Percentiles rank a stretch among this genome's conserved stretches.
These are phyloP conservation scores for Ormyrus nitidulus DNA, from an alignment of 2,888 invertebrate genomes.

Conservation along the genomic window DNA sequence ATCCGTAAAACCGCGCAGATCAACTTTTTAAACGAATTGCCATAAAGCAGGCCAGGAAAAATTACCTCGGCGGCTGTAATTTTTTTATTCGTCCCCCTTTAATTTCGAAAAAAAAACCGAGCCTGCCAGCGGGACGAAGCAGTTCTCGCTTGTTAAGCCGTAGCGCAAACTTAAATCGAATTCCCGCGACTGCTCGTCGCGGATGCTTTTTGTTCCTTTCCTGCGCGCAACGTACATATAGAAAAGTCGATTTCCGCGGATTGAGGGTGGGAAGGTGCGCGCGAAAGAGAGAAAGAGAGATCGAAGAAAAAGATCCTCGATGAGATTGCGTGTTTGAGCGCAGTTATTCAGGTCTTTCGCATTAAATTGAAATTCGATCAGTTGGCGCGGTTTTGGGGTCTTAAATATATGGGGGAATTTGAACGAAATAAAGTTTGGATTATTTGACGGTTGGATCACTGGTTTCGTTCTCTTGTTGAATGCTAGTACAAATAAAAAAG, in stretches of 20 bases:
- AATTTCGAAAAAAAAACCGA: no score
- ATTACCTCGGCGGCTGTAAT: no score
- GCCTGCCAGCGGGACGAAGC: background rate
- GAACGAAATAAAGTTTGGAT: slow-evolving; percentile 39
- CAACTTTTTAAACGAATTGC: no score
- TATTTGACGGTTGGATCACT: background rate
- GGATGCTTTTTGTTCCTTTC: background rate
- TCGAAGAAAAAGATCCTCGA: slow-evolving; percentile 39
- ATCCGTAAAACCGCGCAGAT: no score
- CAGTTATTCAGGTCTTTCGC: slow-evolving; percentile 40
- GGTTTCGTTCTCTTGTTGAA: no score
- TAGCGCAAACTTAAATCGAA: slow-evolving; percentile 43
- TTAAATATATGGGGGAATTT: slow-evolving; percentile 25
- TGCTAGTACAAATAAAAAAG: no score
- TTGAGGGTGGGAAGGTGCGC: background rate
- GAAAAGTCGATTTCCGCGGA: slow-evolving; percentile 45
- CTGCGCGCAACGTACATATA: background rate
- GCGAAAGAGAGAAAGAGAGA: background rate
- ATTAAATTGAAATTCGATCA: slow-evolving; percentile 46
- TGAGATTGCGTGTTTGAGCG: slow-evolving; percentile 47
- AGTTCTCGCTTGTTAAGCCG: slow-evolving; percentile 26
- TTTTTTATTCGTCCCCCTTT: no score
- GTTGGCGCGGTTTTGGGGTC: background rate
- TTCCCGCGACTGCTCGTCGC: slow-evolving; percentile 13
- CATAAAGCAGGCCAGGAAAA: no score